Evolutionary conservation across 2,113 vertebrate genomes (phyloP), one percentile per base, ranked within the genome.

Genomic region (Phocoena phocoena): DNA sequence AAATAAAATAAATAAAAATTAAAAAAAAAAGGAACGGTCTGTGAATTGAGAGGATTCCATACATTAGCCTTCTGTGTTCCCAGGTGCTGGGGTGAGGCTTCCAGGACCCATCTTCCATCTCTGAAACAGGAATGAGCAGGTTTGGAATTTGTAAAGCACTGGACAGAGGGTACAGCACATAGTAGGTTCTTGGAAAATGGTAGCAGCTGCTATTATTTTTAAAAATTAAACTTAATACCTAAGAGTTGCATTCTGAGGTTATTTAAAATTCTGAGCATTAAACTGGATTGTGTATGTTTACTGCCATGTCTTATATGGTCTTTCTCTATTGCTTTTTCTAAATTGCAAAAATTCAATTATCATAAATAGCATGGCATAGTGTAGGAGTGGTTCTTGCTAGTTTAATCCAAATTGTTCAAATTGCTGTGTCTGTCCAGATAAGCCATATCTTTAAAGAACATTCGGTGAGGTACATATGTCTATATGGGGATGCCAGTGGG

Each of bases 341-440:
- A 92, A 83, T 92, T 80, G 84, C 44, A 81, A 81, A 93, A 89
- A 81, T 88, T 73, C 89, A 96, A 0, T 92, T 36, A 83, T 96
- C 87, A 68, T 92, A 95, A 90, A 68, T 81, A 92, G 50, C 53
- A 47, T 65, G 77, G 47, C 50, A 36, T 47, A 13, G 65, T 47
- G 26, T 67, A 85, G 74, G 58, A 88, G 31, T 50, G 31, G 84
- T 53, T 94, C 67, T 94, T 62, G 12, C 65, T 89, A 81, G 94
- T 96, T 96, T 95, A 74, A 88, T 96, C 60, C 12, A 28, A 87
- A 94, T 94, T 50, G 84, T 94, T 97, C n/a, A 73, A 25, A 88
- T 95, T 91, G 82, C 94, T 58, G 0, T 33, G 67, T 96, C 53
- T 93, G 70, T 83, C 70, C 63, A 95, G 93, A 96, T 97, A 93